phyloP scores from a whole-genome alignment of 2,888 invertebrate species.

The Napeogenes sylphis region DNA sequence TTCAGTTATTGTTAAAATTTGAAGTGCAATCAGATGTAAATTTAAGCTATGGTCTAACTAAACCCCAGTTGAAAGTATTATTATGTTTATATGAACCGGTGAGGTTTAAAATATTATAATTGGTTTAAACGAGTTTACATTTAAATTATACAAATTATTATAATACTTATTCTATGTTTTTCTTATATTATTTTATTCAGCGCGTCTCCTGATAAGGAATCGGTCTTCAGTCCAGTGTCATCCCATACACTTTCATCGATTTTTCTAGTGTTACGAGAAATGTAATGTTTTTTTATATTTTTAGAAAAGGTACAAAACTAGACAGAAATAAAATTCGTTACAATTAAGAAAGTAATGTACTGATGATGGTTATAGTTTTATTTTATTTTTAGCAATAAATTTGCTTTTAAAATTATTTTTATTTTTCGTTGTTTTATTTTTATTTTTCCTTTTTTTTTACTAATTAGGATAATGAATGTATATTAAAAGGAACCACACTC shows the following conservation, averaged over 20 bases:
- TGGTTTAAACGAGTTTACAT: conserved; percentile 72
- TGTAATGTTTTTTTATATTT: conserved; percentile 48
- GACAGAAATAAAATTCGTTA: conserved; percentile 52
- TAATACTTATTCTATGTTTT: conserved; percentile 67
- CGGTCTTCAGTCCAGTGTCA: conserved; percentile 9
- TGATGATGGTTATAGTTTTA: conserved; percentile 74
- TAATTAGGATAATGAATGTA: conserved; percentile 55
- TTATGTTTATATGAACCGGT: conserved; percentile 75
- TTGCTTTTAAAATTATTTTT: conserved; percentile 73
- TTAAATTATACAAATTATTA: conserved; percentile 75
- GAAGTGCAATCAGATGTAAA: conserved; percentile 75
- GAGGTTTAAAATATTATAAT: conserved; percentile 76
- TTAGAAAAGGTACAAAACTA: conserved; percentile 72
- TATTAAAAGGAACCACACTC: conserved; percentile 75
- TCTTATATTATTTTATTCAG: conserved; percentile 61
- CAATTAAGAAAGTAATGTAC: conserved; percentile 64
- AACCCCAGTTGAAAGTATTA: conserved; percentile 76
- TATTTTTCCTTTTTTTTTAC: conserved; percentile 43
- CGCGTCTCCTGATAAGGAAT: conserved; percentile 42
- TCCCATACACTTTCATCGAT: conserved; percentile 24
- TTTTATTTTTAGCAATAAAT: conserved; percentile 76
- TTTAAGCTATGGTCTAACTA: conserved; percentile 65
- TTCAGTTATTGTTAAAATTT: conserved; percentile 68
- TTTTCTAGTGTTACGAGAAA: conserved; percentile 28
- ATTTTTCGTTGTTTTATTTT: conserved; percentile 61